Evolutionary conservation across 1,140 invertebrate genomes (phyloP).

Genomic region (Macrotrachela quadricornifera): DNA sequence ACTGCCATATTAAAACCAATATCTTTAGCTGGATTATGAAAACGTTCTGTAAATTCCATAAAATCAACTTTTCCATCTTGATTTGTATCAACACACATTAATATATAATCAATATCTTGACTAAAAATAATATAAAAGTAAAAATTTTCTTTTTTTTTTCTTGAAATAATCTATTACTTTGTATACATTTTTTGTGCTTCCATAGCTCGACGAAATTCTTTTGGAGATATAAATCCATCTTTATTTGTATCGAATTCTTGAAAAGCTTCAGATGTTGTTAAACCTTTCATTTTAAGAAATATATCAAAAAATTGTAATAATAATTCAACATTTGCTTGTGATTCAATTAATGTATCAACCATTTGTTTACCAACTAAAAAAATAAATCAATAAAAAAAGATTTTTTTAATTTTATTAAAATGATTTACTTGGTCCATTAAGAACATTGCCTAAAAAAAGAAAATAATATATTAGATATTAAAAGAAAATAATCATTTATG

Average conservation of each 20-base stretch:
- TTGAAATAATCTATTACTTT: constrained; percentile 19
- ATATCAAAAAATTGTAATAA: constrained; percentile 99
- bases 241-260: constrained; percentile 81
- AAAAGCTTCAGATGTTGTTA: constrained; percentile 65
- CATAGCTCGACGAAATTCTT: constrained; percentile 97
- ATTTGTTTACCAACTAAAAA: constrained; percentile 84
- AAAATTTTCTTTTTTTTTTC: no score
- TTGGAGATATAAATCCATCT: constrained; percentile 89
- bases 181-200: constrained; percentile 96
- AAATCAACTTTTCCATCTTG: constrained; percentile 98
- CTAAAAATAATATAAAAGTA: no score
- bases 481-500: no score
- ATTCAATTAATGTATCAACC: constrained; percentile 97
- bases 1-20: constrained; percentile 98
- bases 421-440: constrained; percentile 57
- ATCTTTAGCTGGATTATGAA: constrained; percentile 96
- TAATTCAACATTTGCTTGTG: constrained; percentile 80
- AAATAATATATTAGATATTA: no score
- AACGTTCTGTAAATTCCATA: constrained; percentile 85
- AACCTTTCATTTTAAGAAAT: constrained; percentile 90
- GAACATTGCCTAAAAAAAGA: constrained; percentile 38
- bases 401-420: no score
- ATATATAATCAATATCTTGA: constrained; percentile 91
- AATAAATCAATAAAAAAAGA: no score
- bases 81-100: constrained; percentile 90